Base-by-base conservation (phyloP, 2,797 vertebrate species). In the Orientallactaga sibirica region DNA sequence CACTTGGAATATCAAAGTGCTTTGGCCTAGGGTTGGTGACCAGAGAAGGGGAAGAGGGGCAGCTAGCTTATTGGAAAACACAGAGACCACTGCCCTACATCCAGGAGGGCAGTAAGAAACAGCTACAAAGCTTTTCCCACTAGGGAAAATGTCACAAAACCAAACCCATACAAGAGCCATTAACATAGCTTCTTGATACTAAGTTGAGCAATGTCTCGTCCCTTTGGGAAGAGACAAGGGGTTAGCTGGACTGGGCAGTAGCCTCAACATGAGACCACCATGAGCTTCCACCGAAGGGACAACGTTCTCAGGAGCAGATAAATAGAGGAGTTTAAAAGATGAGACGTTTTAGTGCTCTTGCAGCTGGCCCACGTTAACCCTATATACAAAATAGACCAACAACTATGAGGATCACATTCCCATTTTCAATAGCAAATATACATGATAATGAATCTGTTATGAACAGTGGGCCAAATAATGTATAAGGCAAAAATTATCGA, bases 381-480 rank as follows among this genome's bases (percentile, higher is more conserved):
- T 98, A 96, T 97, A 97, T 98, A 99, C 98, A 98, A 99, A 99
- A 99, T 98, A 99, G 98, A 99, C 98, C 98, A 98, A 94, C 98
- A 98, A 97, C 96, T 98, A 98, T 97, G 96, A 98, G 97, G 96
- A 97, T 98, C 97, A 88, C 96, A 91, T 88, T 98, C 95, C 97
- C 97, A 92, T 93, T 97, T 95, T 95, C 98, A 91, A 96, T 96
- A 98, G 98, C 96, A 97, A 96, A 96, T 97, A 98, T 98, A 96
- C 94, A 98, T 98, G 97, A 98, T 98, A 98, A 97, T 98, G 97
- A 96, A 96, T 96, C 97, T 91, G 95, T 98, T 98, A 98, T 98
- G 98, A 93, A 97, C 97, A 96, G 96, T 74, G 76, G 92, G 97
- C 94, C 90, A 98, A 96, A 97, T 90, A 94, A 96, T 96, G 93